Evolutionary conservation across 2,113 vertebrate genomes (phyloP).

Genomic region (Oncorhynchus clarkii): DNA sequence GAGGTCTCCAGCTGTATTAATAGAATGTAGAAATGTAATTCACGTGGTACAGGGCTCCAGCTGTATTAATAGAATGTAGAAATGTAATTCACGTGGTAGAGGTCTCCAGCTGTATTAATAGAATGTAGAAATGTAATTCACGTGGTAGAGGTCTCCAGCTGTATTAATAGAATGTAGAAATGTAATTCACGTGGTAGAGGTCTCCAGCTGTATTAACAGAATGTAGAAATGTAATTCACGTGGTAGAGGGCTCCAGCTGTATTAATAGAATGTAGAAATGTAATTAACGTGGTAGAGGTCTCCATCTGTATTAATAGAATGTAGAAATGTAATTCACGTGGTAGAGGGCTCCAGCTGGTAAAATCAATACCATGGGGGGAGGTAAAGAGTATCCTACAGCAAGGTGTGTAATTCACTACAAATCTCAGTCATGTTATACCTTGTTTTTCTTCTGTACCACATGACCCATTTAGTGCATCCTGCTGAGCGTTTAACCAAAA

Average conservation of each 20-base stretch:
- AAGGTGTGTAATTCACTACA: not conserved
- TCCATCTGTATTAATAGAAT: not conserved
- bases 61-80: too few relatives aligned
- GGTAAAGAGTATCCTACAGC: conserved; percentile 3
- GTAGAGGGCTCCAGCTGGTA: not conserved
- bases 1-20: too few relatives aligned
- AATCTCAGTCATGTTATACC: not conserved
- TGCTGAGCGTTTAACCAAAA: conserved; percentile 9
- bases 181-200: too few relatives aligned
- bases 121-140: not conserved
- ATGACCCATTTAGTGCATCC: conserved; percentile 6
- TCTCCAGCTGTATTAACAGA: too few relatives aligned
- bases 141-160: not conserved
- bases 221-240: too few relatives aligned
- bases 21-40: too few relatives aligned
- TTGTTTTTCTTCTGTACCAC: conserved; percentile 1
- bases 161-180: too few relatives aligned
- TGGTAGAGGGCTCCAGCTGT: too few relatives aligned
- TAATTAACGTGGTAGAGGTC: too few relatives aligned
- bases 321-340: not conserved
- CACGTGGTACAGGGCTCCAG: too few relatives aligned
- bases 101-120: not conserved
- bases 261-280: too few relatives aligned
- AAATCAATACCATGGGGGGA: not conserved
- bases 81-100: too few relatives aligned